Evolutionary conservation across 2,888 invertebrate species (phyloP).

Genomic region (Dexiosoma caninum): DNA sequence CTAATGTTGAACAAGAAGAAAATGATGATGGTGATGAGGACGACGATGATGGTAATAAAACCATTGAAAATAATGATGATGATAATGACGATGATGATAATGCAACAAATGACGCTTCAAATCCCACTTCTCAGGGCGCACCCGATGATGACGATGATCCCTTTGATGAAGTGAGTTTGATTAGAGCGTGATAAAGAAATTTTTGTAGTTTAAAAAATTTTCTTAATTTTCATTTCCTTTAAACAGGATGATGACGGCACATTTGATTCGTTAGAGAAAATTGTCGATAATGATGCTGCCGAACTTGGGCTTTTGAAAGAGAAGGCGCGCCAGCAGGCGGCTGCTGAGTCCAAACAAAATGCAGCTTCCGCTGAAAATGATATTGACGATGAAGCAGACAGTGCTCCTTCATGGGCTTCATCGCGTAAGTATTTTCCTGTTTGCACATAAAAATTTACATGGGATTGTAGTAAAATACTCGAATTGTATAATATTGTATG

Average conservation of each 20-base stretch:
- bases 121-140: constrained; percentile 50
- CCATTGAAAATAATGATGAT: constrained; percentile 57
- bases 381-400: constrained; percentile 62
- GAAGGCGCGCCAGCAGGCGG: constrained; percentile 72
- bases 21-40: constrained; percentile 73
- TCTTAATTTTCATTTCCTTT: not conserved
- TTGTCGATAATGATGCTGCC: constrained; percentile 76
- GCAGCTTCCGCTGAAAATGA: constrained; percentile 66
- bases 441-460: constrained; percentile 17
- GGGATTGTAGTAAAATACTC: too few species aligned
- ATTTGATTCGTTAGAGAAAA: constrained; percentile 75
- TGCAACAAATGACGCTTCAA: constrained; percentile 46
- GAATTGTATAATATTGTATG: too few species aligned
- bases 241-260: constrained; percentile 74
- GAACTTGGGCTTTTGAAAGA: constrained; percentile 70
- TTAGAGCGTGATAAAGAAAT: not conserved
- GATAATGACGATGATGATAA: constrained; percentile 62
- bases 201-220: not conserved
- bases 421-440: constrained; percentile 71
- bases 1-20: constrained; percentile 68
- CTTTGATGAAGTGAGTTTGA: constrained; percentile 78
- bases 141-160: constrained; percentile 75
- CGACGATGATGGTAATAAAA: constrained; percentile 66
- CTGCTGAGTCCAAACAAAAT: constrained; percentile 64
- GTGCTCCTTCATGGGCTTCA: constrained; percentile 71